Conservation (phyloP, 2,888 invertebrate species). For the Zaprionus obscuricornis region DNA sequence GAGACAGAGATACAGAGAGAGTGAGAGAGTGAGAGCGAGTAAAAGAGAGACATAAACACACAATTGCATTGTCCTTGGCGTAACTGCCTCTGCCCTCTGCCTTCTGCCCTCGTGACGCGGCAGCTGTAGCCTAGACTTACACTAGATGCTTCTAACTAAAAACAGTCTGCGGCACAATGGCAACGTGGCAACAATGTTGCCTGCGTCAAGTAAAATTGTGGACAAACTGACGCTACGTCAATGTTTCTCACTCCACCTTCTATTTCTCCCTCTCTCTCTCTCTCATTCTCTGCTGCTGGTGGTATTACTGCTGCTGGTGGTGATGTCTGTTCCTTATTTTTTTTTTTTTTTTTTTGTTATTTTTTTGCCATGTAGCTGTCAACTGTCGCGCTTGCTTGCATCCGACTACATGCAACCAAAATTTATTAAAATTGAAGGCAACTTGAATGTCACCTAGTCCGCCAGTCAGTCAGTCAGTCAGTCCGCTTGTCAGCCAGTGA, state of each 20-base stretch:
- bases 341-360: neutral
- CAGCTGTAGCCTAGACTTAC: neutral
- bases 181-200: constrained; percentile 48
- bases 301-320: too few relatives aligned
- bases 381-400: constrained; percentile 69
- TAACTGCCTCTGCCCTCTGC: constrained; percentile 17
- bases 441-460: constrained; percentile 49
- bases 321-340: too few relatives aligned
- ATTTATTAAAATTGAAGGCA: constrained; percentile 70
- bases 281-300: neutral
- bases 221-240: constrained; percentile 46
- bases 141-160: constrained; percentile 33
- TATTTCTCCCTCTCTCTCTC: neutral
- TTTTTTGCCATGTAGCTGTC: constrained; percentile 50
- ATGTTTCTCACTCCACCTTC: constrained; percentile 8
- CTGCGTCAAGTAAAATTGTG: constrained; percentile 23
- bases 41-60: constrained; percentile 3
- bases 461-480: constrained; percentile 39
- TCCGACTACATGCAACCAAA: constrained; percentile 48
- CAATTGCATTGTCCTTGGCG: constrained; percentile 64
- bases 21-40: too few relatives aligned
- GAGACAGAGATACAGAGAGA: constrained; percentile 3
- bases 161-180: constrained; percentile 43
- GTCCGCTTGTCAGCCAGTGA: constrained; percentile 1
- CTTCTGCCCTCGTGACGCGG: neutral